Evolutionary conservation across 1,140 invertebrate species (phyloP).

Genomic region (Formica selysi): DNA sequence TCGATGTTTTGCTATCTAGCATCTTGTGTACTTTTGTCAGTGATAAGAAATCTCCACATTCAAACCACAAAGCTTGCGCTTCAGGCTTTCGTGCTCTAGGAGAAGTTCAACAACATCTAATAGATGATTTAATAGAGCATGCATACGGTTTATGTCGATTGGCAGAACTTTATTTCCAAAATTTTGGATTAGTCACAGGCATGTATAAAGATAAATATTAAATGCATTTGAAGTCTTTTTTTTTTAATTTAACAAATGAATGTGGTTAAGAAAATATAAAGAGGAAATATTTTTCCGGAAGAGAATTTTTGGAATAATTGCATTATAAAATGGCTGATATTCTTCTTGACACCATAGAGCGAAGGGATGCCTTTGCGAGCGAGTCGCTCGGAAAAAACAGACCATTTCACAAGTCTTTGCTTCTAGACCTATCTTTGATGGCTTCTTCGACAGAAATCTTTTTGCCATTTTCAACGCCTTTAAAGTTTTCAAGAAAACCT

Average conservation of each 20-base stretch:
- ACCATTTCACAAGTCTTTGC: conserved; percentile 68
- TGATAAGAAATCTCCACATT: conserved; percentile 68
- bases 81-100: conserved; percentile 42
- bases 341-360: conserved; percentile 42
- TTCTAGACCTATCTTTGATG: conserved; percentile 42
- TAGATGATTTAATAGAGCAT: conserved; percentile 58
- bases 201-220: not conserved
- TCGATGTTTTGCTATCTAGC: conserved; percentile 59
- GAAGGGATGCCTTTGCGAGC: conserved; percentile 39
- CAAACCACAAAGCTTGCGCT: conserved; percentile 54
- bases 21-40: conserved; percentile 64
- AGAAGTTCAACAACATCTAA: conserved; percentile 51
- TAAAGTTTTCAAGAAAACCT: not conserved
- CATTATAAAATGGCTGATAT: conserved; percentile 42
- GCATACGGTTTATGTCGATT: not conserved
- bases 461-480: not conserved
- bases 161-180: not conserved
- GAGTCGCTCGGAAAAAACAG: conserved; percentile 66
- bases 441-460: not conserved
- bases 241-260: not conserved
- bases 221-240: not conserved
- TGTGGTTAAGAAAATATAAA: conserved; percentile 38
- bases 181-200: not conserved
- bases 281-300: conserved; percentile 50
- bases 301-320: conserved; percentile 53